A percentile compares a stretch with the other conserved stretches of the same genome.
phyloP scores from a whole-genome alignment of 2,888 invertebrate species.

The Dicroscelio sp. region DNA sequence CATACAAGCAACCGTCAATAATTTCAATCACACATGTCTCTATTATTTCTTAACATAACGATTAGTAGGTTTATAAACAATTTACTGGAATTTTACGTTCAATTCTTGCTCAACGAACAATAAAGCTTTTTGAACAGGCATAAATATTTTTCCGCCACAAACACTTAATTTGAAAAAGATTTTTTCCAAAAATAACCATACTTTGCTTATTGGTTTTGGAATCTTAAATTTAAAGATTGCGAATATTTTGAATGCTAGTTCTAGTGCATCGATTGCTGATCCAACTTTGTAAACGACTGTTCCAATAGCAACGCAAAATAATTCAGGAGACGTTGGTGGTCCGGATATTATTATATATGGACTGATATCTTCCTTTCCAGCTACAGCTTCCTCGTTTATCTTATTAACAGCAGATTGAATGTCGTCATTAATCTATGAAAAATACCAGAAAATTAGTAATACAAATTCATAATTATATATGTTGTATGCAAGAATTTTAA shows the following conservation, averaged over 20 bases:
- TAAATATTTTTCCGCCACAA: background rate
- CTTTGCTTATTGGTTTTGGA: background rate
- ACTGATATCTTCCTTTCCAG: background rate
- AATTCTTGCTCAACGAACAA: background rate
- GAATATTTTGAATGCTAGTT: background rate
- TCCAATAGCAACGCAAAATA: background rate
- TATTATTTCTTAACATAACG: background rate
- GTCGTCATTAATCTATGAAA: background rate
- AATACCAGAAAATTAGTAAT: background rate
- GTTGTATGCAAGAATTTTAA: no score
- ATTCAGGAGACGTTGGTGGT: background rate
- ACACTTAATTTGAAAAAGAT: background rate
- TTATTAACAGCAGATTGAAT: no score
- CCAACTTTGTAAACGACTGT: background rate
- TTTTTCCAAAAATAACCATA: slow-evolving; percentile 32
- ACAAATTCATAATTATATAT: background rate
- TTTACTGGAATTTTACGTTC: background rate
- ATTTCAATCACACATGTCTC: no score
- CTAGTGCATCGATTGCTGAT: background rate
- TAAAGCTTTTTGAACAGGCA: background rate
- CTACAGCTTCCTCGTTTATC: background rate
- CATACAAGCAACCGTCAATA: no score
- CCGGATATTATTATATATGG: background rate
- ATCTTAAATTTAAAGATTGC: background rate
- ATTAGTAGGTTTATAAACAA: background rate